phyloP scores from a whole-genome alignment of 2,888 invertebrate species.

The Ichneumoninae sp. region DNA sequence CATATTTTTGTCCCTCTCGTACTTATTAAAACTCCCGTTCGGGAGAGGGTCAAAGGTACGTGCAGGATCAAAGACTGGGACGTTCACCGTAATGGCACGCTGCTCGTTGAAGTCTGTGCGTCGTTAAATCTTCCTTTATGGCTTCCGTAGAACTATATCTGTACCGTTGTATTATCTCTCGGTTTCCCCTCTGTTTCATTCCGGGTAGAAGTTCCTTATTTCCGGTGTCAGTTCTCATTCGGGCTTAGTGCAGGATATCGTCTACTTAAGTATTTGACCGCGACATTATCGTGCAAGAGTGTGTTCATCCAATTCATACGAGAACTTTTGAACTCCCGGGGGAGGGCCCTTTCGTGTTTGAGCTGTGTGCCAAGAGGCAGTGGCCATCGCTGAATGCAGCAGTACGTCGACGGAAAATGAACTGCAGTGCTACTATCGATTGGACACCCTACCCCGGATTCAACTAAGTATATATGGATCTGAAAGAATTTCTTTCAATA shows the following conservation, averaged over 20 bases:
- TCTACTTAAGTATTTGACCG: background rate
- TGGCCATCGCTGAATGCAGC: constrained; percentile 17
- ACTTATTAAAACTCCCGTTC: background rate
- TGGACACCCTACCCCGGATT: background rate
- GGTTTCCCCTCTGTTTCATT: constrained; percentile 1
- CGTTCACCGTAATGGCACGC: background rate
- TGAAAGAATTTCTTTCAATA: background rate
- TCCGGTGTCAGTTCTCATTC: constrained; percentile 11
- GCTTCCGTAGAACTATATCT: background rate
- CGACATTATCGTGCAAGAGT: constrained; percentile 19
- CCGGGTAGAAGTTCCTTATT: constrained; percentile 6
- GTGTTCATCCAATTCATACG: constrained; percentile 32
- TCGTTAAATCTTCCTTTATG: constrained; percentile 4
- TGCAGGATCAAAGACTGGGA: background rate
- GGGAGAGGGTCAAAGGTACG: background rate
- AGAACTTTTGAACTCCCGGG: background rate
- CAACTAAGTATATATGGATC: constrained; percentile 21
- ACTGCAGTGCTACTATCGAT: constrained; percentile 57
- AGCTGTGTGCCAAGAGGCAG: constrained; percentile 46
- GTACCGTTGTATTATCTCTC: background rate
- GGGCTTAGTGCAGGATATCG: background rate
- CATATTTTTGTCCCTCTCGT: too few relatives aligned
- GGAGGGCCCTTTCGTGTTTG: background rate
- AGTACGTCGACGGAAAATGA: constrained; percentile 40
- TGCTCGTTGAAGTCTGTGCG: background rate